phyloP scores from a whole-genome alignment of 2,888 invertebrate genomes.

The Drosophila koepferae region DNA sequence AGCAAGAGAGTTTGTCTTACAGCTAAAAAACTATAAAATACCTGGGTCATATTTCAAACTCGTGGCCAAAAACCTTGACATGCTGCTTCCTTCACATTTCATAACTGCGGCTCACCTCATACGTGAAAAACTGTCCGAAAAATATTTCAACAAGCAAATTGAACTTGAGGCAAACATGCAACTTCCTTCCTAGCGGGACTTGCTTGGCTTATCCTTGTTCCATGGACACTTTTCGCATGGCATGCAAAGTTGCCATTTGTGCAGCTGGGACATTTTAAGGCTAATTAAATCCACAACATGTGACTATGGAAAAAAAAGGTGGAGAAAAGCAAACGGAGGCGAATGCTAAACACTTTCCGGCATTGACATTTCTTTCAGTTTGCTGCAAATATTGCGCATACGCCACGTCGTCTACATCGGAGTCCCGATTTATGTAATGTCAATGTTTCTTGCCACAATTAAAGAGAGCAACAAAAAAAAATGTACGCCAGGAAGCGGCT shows the following conservation, averaged over 20 bases:
- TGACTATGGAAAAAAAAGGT: slow-evolving; percentile 17
- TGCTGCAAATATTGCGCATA: slow-evolving; percentile 69
- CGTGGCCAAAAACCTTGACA: slow-evolving; percentile 34
- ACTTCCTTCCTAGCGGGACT: slow-evolving; percentile 64
- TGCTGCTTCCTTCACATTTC: slow-evolving; percentile 4
- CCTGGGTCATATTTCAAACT: slow-evolving; percentile 50
- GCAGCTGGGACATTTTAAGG: slow-evolving; percentile 59
- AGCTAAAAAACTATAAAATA: slow-evolving; percentile 72
- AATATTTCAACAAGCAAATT: slow-evolving; percentile 68
- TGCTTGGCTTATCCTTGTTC: slow-evolving; percentile 63
- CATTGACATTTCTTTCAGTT: slow-evolving; percentile 69
- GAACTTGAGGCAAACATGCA: slow-evolving; percentile 77
- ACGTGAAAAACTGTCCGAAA: slow-evolving; percentile 57
- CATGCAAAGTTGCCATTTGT: slow-evolving; percentile 68
- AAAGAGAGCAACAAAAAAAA: slow-evolving; percentile 42
- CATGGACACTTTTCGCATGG: slow-evolving; percentile 47
- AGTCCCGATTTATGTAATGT: slow-evolving; percentile 56
- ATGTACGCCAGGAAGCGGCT: slow-evolving; percentile 54
- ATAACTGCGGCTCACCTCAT: slow-evolving; percentile 16
- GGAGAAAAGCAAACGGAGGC: not conserved
- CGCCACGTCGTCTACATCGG: slow-evolving; percentile 55
- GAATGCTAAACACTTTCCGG: slow-evolving; percentile 77
- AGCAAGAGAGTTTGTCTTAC: not conserved
- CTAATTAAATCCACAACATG: slow-evolving; percentile 73
- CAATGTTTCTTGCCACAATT: slow-evolving; percentile 50